These are phyloP conservation scores for Hydrocynus forskahlii DNA, from an alignment of 2,797 vertebrate genomes.

Conservation along the genomic window DNA sequence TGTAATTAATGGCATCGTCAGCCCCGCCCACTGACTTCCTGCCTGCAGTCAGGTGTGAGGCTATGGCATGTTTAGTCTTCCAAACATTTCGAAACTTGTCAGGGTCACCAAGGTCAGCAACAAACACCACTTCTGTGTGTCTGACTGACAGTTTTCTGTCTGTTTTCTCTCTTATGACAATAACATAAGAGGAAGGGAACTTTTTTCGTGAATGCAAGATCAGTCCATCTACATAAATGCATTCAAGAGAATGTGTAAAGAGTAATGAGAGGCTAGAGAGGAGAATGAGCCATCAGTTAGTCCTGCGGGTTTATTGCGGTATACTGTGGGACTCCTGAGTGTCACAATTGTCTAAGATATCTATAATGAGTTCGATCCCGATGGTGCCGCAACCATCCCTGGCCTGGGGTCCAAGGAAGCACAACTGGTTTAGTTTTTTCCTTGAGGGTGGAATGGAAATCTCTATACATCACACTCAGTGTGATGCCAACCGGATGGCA, in stretches of 20 bases:
- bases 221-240: neutral
- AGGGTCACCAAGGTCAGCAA: neutral
- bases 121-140: neutral
- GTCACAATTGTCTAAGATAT: too few species aligned
- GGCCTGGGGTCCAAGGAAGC: too few species aligned
- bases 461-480: too few species aligned
- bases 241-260: neutral
- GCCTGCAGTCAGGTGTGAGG: slow-evolving; percentile 52
- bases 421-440: too few species aligned
- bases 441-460: too few species aligned
- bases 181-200: neutral
- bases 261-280: neutral
- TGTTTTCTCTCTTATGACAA: neutral
- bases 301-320: neutral
- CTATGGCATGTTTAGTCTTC: slow-evolving; percentile 20
- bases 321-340: too few species aligned
- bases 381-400: too few species aligned
- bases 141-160: neutral
- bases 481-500: too few species aligned
- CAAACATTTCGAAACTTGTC: slow-evolving; percentile 19
- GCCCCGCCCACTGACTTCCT: slow-evolving; percentile 67
- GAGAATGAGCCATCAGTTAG: neutral
- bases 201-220: neutral
- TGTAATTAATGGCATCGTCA: slow-evolving; percentile 74
- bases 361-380: too few species aligned